phyloP scores from a whole-genome alignment of 2,797 vertebrate species.

The Eulemur mongoz region DNA sequence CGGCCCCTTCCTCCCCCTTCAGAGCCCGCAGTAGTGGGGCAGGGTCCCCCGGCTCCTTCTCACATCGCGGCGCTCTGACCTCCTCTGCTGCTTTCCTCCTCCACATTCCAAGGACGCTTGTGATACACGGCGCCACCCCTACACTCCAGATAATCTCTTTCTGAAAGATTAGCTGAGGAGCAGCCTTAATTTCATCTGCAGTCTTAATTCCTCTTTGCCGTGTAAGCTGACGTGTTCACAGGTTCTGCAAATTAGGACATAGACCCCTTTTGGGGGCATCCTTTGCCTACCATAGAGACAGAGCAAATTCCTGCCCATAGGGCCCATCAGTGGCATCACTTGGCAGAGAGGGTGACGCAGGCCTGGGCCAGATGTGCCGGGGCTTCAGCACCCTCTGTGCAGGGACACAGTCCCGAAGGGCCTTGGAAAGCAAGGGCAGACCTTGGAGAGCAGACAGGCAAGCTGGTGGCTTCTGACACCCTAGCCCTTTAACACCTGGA shows the following conservation, averaged over 20 bases:
- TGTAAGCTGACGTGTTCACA: neutral
- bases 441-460: neutral
- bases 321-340: neutral
- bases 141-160: neutral
- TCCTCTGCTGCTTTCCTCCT: neutral
- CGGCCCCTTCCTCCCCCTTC: neutral
- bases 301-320: neutral
- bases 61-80: neutral
- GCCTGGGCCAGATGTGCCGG: neutral
- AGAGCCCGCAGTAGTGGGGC: neutral
- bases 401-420: neutral
- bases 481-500: neutral
- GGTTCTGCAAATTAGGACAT: neutral
- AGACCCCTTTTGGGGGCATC: neutral
- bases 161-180: neutral
- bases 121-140: neutral
- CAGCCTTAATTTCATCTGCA: neutral
- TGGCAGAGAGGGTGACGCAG: neutral
- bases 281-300: neutral
- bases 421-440: neutral
- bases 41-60: neutral
- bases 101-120: neutral
- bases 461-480: neutral
- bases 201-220: neutral
- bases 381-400: neutral